These are phyloP conservation scores for Steinernema hermaphroditum DNA, from an alignment of 2,888 invertebrate genomes.

Conservation along the genomic window DNA sequence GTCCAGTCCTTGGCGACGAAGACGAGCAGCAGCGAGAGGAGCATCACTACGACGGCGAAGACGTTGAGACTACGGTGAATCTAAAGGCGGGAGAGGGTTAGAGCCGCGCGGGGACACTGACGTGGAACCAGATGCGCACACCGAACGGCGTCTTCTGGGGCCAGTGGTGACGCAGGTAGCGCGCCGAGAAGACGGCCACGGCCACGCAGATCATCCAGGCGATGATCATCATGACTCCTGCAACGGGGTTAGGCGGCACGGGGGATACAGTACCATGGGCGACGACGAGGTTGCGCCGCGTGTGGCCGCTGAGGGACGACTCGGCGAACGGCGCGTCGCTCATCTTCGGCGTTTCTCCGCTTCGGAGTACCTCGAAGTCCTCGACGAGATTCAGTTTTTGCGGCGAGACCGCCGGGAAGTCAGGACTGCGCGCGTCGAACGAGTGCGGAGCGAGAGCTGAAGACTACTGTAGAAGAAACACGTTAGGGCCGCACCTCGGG, in stretches of 20 bases:
- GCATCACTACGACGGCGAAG: constrained; percentile 38
- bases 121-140: constrained; percentile 47
- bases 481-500: not conserved
- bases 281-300: constrained; percentile 18
- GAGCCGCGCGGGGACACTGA: too few relatives aligned
- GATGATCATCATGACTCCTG: constrained; percentile 41
- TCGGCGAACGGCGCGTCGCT: constrained; percentile 9
- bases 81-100: too few relatives aligned
- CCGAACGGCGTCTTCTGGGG: constrained; percentile 39
- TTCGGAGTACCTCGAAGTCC: not conserved
- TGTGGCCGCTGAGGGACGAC: not conserved
- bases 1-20: constrained; percentile 32
- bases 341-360: not conserved
- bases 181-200: constrained; percentile 41
- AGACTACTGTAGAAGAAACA: not conserved
- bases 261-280: not conserved
- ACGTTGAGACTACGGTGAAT: constrained; percentile 42
- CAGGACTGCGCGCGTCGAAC: constrained; percentile 1
- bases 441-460: constrained; percentile 23
- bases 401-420: constrained; percentile 18
- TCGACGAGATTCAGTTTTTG: not conserved
- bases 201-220: constrained; percentile 43
- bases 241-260: not conserved
- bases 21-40: constrained; percentile 35
- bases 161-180: constrained; percentile 41